phyloP scores from a whole-genome alignment of 1,140 invertebrate species.

The Belonocnema kinseyi region DNA sequence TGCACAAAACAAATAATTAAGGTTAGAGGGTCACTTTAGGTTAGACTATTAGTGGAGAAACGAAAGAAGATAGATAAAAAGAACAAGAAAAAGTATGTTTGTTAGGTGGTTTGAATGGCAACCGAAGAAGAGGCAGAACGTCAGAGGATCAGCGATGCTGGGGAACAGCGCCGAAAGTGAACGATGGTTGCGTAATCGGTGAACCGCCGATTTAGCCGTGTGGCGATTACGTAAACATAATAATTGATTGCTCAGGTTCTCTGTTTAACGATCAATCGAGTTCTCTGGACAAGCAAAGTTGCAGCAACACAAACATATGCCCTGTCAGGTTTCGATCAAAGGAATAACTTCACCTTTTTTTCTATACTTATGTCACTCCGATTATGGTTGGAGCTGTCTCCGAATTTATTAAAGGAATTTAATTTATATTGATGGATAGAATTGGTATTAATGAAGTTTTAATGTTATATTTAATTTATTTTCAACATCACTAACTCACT shows the following conservation, averaged over 20 bases:
- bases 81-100: background rate
- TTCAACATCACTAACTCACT: no score
- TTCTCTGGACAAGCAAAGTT: conserved; percentile 65
- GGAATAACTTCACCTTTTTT: conserved; percentile 4
- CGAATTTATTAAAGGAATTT: background rate
- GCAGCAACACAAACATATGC: conserved; percentile 44
- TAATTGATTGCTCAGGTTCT: conserved; percentile 68
- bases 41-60: background rate
- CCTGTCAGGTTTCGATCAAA: background rate
- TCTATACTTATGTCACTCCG: background rate
- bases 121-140: conserved; percentile 8
- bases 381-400: background rate
- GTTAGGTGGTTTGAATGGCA: conserved; percentile 20
- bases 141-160: background rate
- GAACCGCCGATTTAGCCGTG: conserved; percentile 48
- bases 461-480: no score
- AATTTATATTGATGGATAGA: background rate
- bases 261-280: conserved; percentile 66
- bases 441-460: no score
- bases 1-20: background rate
- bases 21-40: background rate
- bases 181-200: conserved; percentile 60
- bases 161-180: conserved; percentile 52
- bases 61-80: no score
- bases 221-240: conserved; percentile 65